Conservation (phyloP, 1,140 invertebrate genomes). For the Semibalanus balanoides region DNA sequence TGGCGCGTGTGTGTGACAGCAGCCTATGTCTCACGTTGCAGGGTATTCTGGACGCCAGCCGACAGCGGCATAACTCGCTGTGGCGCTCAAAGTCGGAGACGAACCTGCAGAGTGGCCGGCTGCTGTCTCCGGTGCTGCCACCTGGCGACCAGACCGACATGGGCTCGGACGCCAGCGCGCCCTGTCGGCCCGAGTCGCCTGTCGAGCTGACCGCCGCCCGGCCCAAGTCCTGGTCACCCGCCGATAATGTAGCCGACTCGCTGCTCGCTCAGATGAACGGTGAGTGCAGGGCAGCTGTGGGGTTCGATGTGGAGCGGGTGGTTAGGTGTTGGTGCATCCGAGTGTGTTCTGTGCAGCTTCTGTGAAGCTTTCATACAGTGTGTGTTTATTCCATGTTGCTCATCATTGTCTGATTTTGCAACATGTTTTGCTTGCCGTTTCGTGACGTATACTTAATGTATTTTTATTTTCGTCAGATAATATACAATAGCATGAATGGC, state of each 20-base stretch:
- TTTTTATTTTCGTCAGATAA: too few relatives aligned
- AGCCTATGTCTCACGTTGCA: conserved; percentile 17
- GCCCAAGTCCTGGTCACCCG: conserved; percentile 1
- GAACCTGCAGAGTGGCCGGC: conserved; percentile 30
- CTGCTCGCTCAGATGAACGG: neutral
- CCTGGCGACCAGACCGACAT: neutral
- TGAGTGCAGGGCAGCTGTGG: neutral
- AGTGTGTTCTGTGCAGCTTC: too few relatives aligned
- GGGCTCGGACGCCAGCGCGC: neutral
- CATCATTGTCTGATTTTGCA: too few relatives aligned
- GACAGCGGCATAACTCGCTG: conserved; percentile 79
- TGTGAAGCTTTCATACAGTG: too few relatives aligned
- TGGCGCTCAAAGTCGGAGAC: conserved; percentile 76
- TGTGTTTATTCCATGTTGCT: too few relatives aligned
- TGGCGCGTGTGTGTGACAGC: too few relatives aligned
- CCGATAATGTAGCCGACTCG: neutral
- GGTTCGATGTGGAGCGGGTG: too few relatives aligned
- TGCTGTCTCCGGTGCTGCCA: conserved; percentile 38
- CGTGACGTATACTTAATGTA: too few relatives aligned
- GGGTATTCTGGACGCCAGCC: conserved; percentile 89
- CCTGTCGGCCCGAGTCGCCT: neutral
- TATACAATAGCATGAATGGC: too few relatives aligned
- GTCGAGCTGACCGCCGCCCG: neutral
- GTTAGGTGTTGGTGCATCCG: too few relatives aligned
- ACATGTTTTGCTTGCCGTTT: too few relatives aligned